Evolutionary conservation across 2,113 vertebrate genomes (phyloP), one percentile per base, ranked within the genome.

Genomic region (Hirundichthys speculiger): DNA sequence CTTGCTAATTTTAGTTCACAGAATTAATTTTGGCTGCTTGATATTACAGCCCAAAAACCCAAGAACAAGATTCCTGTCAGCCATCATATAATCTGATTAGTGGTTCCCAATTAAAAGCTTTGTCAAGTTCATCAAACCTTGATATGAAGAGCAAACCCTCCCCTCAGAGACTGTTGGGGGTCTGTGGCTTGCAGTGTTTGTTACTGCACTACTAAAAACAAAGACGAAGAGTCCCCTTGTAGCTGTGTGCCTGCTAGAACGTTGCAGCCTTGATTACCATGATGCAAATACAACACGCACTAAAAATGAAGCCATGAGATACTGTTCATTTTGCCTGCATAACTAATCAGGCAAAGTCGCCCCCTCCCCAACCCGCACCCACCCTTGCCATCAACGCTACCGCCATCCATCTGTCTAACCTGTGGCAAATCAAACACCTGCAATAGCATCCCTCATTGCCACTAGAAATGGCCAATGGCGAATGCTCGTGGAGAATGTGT

Each of bases 371-470:
- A 16, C 42, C 59, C 42, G 20, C 22, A 14, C 47, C 52, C 57
- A 66, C 51, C 55, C 22, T 54, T 47, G n/a, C 67, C 57, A 40
- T 53, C 66, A 48, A 19, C 45, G 38, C 52, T 52, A 27, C 57
- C 10, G n/a, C 61, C 81, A 80, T 58, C 45, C 60, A 73, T 80
- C 75, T 30, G 10, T 73, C 54, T 82, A 82, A 88, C 86, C 82
- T 77, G 84, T 86, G 72, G 82, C 69, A 78, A 80, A 79, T 77
- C 56, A 66, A 69, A 71, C 76, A 86, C 80, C 82, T 83, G 64
- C 80, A 85, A 50, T 38, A 47, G 68, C 56, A 42, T 59, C 46
- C 62, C 62, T 60, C 40, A 63, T 47, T 8, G 14, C 24, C 66
- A 45, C 47, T 46, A 41, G 55, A 73, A 74, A 64, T n/a, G 52